Conservation (phyloP, 2,888 invertebrate species). For the Lypha dubia region DNA sequence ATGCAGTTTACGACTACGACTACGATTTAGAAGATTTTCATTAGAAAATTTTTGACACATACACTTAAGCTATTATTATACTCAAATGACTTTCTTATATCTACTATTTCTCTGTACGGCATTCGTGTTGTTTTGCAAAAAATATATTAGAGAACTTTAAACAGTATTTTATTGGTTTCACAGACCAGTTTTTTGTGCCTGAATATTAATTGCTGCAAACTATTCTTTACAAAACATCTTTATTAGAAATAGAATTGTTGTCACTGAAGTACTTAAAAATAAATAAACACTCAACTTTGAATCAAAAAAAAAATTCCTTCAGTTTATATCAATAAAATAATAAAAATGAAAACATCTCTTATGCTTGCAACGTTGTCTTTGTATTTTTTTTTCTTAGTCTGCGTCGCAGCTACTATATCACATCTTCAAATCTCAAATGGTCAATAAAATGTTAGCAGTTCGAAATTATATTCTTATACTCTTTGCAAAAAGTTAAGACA, state of each 20-base stretch:
- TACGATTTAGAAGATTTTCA: too few species aligned
- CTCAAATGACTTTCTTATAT: too few species aligned
- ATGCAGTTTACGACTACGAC: too few species aligned
- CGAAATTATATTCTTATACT: slow-evolving; percentile 69
- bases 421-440: slow-evolving; percentile 74
- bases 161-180: too few species aligned
- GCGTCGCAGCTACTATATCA: background rate
- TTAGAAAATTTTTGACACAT: too few species aligned
- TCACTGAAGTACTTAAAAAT: background rate
- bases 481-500: slow-evolving; percentile 66
- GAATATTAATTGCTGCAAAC: too few species aligned
- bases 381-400: background rate
- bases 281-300: background rate
- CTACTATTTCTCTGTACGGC: too few species aligned
- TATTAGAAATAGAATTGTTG: background rate
- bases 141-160: too few species aligned
- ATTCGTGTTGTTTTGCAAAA: too few species aligned
- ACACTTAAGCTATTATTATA: too few species aligned
- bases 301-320: background rate
- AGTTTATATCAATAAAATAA: background rate
- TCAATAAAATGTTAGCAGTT: slow-evolving; percentile 74
- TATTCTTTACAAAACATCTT: background rate
- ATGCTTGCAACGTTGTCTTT: background rate
- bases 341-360: background rate
- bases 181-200: too few species aligned